phyloP scores from a whole-genome alignment of 2,113 vertebrate species.

The Hystrix cristata region DNA sequence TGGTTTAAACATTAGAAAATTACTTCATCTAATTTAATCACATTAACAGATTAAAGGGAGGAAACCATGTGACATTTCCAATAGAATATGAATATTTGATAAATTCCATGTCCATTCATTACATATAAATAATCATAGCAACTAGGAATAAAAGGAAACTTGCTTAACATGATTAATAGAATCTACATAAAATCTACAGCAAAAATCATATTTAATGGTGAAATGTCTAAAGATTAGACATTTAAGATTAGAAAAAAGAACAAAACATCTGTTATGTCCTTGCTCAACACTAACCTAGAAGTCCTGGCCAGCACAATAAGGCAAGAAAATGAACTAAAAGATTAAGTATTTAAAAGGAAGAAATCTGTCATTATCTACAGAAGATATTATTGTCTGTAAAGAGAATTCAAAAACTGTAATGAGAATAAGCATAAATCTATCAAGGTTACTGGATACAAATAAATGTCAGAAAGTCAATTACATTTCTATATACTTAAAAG shows the following conservation, averaged over 20 bases:
- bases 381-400: neutral
- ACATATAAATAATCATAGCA: neutral
- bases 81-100: neutral
- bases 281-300: neutral
- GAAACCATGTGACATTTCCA: neutral
- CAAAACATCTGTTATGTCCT: neutral
- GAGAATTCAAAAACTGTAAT: conserved; percentile 54
- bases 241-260: conserved; percentile 37
- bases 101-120: conserved; percentile 37
- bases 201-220: neutral
- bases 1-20: conserved; percentile 33
- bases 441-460: neutral
- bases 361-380: conserved; percentile 35
- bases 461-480: neutral
- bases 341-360: conserved; percentile 41
- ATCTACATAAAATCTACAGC: conserved; percentile 29
- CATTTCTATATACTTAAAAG: conserved; percentile 9
- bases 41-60: conserved; percentile 25
- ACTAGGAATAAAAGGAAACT: conserved; percentile 17
- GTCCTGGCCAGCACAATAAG: neutral
- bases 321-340: neutral
- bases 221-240: neutral
- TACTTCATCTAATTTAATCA: neutral
- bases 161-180: neutral
- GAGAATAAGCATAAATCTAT: neutral